phyloP scores from a whole-genome alignment of 2,888 invertebrate genomes.

The Cephus runcator region DNA sequence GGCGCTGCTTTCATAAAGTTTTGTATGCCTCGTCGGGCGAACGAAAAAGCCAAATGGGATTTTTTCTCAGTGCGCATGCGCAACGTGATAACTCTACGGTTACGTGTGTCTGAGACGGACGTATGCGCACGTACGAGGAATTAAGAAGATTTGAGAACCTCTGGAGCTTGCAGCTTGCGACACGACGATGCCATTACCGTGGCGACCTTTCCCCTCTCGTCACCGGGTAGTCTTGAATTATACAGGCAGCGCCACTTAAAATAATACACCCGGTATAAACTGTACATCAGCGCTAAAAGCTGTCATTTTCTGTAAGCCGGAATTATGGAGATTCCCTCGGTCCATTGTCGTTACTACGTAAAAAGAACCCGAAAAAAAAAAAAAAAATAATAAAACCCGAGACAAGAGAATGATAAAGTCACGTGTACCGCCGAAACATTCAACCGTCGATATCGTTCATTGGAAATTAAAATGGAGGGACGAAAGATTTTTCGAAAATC shows the following conservation, averaged over 20 bases:
- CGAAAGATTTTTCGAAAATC: neutral
- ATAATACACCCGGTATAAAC: conserved; percentile 63
- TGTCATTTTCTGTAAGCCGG: conserved; percentile 63
- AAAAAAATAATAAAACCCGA: neutral
- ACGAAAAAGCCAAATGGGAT: neutral
- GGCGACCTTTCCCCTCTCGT: conserved; percentile 43
- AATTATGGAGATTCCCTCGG: conserved; percentile 61
- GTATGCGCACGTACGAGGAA: conserved; percentile 11
- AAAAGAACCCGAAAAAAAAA: neutral
- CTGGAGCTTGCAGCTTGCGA: conserved; percentile 57
- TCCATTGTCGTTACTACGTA: conserved; percentile 19
- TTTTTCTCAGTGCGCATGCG: neutral
- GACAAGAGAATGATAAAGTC: neutral
- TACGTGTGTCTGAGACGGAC: conserved; percentile 25
- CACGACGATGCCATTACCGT: conserved; percentile 60
- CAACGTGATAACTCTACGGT: neutral
- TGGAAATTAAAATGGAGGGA: too few relatives aligned
- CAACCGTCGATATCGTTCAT: too few relatives aligned
- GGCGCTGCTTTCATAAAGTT: neutral
- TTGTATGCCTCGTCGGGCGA: neutral
- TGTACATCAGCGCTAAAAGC: conserved; percentile 63
- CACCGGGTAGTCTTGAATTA: conserved; percentile 52
- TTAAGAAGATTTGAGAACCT: conserved; percentile 47
- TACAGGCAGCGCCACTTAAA: conserved; percentile 61
- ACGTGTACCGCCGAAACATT: neutral